Evolutionary conservation across 2,113 vertebrate species (phyloP), one percentile per base, ranked within the genome.

Genomic region (Passer montanus): DNA sequence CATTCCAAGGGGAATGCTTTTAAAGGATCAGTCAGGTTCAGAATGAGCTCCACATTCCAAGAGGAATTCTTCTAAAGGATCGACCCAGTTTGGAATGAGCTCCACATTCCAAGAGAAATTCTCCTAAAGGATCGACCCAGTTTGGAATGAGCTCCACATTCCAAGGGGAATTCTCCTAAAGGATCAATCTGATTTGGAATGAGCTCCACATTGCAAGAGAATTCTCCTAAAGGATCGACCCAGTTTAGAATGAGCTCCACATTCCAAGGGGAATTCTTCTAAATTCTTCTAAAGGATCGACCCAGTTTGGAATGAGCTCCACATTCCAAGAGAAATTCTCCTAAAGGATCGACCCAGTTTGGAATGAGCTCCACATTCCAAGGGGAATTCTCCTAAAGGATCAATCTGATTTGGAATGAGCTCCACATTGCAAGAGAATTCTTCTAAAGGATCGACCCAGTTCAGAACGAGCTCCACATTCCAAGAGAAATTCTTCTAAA

Each of bases 41-140:
- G 33, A 35, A 26, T 35, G 33, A 85, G 76, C 66, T 74, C 60
- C 46, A 6, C 22, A 28, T 43, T 24, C 37, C 30, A 8, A 1
- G 7, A 13, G 1, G 16, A 8, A n/a, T 14, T 1, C 22, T n/a
- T 26, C 7, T 13, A 31, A 24, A 72, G 28, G 37, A 70, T 24
- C 0, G 3, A 49, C 28, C 44, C 4, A 0, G 46, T 6, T 9
- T 1, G 3, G 35, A 52, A 70, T 17, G 20, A 70, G 4, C 37
- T n/a, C 30, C 50, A 43, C 37, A 26, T 19, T 26, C 30, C 49
- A 31, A 1, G 2, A 5, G 7, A 24, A 18, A 47, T 10, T 4
- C 13, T 69, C 12, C n/a, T 5, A 37, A 52, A 53, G 49, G 35
- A 70, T 7, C 0, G 13, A 50, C 39, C 47, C 7, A 0, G 47